A percentile compares a stretch with the other conserved stretches of the same genome.
These are phyloP conservation scores for Crossoptilon crossoptilon DNA, from an alignment of 2,797 vertebrate species.

Conservation along the genomic window DNA sequence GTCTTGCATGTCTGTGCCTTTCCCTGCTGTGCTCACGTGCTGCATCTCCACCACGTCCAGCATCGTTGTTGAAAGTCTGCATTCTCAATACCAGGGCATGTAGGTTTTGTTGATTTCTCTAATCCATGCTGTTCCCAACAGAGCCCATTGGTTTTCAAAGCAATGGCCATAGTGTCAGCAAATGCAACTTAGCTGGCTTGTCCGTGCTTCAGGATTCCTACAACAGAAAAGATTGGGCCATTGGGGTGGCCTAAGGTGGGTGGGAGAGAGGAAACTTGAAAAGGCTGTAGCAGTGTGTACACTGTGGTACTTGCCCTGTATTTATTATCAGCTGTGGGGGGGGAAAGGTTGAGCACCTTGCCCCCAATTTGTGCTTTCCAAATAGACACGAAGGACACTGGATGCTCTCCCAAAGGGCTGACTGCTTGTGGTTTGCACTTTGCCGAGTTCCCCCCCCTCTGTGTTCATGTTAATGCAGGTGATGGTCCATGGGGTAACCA, in stretches of 20 bases:
- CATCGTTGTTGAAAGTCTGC: not conserved
- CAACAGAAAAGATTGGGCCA: not conserved
- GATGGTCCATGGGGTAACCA: not conserved
- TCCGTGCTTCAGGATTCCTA: rapidly evolving
- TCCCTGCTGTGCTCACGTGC: not conserved
- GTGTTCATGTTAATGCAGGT: no score
- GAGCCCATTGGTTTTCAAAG: not conserved
- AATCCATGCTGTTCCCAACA: rapidly evolving
- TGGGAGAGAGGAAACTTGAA: not conserved
- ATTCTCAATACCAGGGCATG: rapidly evolving
- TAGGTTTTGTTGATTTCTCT: not conserved
- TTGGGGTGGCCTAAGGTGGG: no score
- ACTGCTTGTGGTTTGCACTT: rapidly evolving
- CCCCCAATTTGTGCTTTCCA: not conserved
- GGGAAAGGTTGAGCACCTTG: not conserved
- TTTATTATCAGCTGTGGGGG: rapidly evolving
- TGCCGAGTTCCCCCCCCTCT: no score
- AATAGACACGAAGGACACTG: rapidly evolving
- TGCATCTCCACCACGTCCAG: not conserved
- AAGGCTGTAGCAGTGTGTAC: not conserved
- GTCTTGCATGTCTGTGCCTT: not conserved
- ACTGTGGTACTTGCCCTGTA: no score
- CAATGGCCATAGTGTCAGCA: rapidly evolving
- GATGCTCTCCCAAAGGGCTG: not conserved
- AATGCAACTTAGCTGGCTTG: not conserved